Percentiles rank a stretch among this genome's conserved stretches.
phyloP scores from a whole-genome alignment of 2,113 vertebrate genomes.

The Okapia johnstoni region DNA sequence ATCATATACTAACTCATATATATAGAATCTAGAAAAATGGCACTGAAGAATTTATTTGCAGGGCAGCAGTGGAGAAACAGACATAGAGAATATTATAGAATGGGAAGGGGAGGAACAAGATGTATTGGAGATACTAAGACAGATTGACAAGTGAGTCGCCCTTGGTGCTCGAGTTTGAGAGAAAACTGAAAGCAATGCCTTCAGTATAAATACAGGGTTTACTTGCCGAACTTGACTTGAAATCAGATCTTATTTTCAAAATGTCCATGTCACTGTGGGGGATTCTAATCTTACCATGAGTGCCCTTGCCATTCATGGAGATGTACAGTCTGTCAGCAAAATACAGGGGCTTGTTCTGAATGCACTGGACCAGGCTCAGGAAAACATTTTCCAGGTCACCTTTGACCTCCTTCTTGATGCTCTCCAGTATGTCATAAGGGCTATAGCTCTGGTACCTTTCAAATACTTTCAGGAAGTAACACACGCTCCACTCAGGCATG shows the following conservation, averaged over 20 bases:
- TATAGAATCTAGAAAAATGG: background rate
- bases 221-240: too few species aligned
- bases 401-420: background rate
- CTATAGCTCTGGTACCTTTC: background rate
- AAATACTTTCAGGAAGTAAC: background rate
- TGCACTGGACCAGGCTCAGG: background rate
- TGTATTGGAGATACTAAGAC: too few species aligned
- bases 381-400: background rate
- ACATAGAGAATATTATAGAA: too few species aligned
- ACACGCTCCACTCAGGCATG: background rate
- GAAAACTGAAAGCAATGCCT: too few species aligned
- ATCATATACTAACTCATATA: background rate
- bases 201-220: too few species aligned
- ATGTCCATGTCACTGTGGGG: background rate
- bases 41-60: background rate
- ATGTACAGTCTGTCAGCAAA: background rate
- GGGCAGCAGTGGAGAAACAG: background rate
- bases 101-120: too few species aligned
- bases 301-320: background rate
- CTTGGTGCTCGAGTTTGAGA: too few species aligned
- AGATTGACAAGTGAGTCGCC: too few species aligned
- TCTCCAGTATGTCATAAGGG: background rate
- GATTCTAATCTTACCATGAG: background rate
- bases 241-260: background rate
- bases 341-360: background rate